phyloP scores from a whole-genome alignment of 2,888 invertebrate genomes.

The Thereva nobilitata region DNA sequence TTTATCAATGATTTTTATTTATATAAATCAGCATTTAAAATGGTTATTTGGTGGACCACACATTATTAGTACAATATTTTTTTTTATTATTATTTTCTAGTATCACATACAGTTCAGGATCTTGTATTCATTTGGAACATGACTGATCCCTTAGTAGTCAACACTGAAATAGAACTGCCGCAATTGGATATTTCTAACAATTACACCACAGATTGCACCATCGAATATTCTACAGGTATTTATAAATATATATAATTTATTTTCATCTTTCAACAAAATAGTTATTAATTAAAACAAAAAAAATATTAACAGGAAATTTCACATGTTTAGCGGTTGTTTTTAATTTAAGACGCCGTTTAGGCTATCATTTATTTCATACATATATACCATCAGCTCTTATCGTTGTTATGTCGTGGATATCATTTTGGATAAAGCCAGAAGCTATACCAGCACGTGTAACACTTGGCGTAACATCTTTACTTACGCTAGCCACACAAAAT shows the following conservation, averaged over 20 bases:
- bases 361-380: conserved; percentile 89
- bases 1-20: neutral
- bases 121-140: conserved; percentile 94
- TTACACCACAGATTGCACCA: conserved; percentile 87
- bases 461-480: conserved; percentile 81
- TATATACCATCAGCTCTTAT: conserved; percentile 90
- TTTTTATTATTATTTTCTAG: conserved; percentile 61
- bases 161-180: conserved; percentile 87
- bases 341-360: conserved; percentile 78
- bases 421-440: conserved; percentile 94
- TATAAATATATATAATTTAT: neutral
- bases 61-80: neutral
- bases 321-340: conserved; percentile 90
- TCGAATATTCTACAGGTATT: conserved; percentile 81
- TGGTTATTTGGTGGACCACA: neutral
- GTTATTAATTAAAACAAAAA: neutral
- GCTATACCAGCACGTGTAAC: conserved; percentile 90
- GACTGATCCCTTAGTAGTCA: conserved; percentile 85
- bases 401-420: conserved; percentile 95
- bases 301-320: conserved; percentile 73
- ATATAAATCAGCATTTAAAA: neutral
- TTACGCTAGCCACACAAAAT: conserved; percentile 89
- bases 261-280: neutral
- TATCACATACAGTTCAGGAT: conserved; percentile 92
- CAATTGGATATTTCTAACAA: conserved; percentile 84